phyloP scores from a whole-genome alignment of 2,797 vertebrate genomes.

The Gymnoscopelus braueri region DNA sequence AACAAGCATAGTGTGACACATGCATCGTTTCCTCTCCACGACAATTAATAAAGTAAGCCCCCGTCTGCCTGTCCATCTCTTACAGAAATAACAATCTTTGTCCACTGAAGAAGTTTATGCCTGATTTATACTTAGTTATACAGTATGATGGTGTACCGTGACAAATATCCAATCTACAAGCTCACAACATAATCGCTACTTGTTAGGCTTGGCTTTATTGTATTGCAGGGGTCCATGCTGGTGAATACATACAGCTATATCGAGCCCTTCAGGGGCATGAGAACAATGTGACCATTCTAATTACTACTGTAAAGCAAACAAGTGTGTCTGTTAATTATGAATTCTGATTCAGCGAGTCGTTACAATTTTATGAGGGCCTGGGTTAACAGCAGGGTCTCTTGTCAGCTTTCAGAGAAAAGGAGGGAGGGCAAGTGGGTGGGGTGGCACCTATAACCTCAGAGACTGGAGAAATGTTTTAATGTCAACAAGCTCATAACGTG shows the following conservation, averaged over 20 bases:
- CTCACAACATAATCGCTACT: too few species aligned
- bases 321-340: constrained; percentile 51
- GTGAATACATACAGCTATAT: constrained; percentile 48
- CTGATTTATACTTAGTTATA: too few species aligned
- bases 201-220: constrained; percentile 14
- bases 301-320: constrained; percentile 53
- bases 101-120: constrained; percentile 33
- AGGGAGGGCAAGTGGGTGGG: constrained; percentile 6
- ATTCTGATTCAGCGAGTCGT: constrained; percentile 49
- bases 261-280: constrained; percentile 39
- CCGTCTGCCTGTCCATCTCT: not conserved
- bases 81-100: constrained; percentile 16
- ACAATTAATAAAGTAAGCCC: constrained; percentile 9
- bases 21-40: not conserved
- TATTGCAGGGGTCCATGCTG: constrained; percentile 31
- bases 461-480: too few species aligned
- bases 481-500: too few species aligned
- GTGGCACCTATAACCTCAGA: too few species aligned
- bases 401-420: constrained; percentile 40
- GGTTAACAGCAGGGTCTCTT: constrained; percentile 40
- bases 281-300: constrained; percentile 57
- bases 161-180: too few species aligned
- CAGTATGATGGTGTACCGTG: too few species aligned
- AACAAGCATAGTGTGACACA: constrained; percentile 1
- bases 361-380: constrained; percentile 53